Conservation (phyloP, 2,888 invertebrate species). For the Nebria salina region DNA sequence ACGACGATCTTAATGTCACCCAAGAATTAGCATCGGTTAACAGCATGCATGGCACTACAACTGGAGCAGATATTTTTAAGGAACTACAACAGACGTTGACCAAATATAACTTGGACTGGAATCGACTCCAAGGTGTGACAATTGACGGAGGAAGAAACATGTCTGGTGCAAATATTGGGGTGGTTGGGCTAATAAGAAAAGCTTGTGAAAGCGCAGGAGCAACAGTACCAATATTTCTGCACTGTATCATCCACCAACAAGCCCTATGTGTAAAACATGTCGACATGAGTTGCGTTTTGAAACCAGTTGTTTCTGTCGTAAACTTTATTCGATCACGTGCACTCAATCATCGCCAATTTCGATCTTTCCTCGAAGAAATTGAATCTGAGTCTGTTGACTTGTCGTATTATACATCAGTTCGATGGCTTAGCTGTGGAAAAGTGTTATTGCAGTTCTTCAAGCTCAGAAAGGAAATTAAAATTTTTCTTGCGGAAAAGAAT, state of each 20-base stretch:
- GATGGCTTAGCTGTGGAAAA: constrained; percentile 39
- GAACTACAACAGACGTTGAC: constrained; percentile 22
- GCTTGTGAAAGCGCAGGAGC: constrained; percentile 15
- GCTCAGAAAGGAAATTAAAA: constrained; percentile 22
- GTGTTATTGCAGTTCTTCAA: constrained; percentile 26
- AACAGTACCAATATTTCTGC: constrained; percentile 25
- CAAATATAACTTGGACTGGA: constrained; percentile 19
- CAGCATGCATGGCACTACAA: constrained; percentile 43
- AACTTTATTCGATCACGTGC: constrained; percentile 25
- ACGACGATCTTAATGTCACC: constrained; percentile 38
- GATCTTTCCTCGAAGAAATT: constrained; percentile 33
- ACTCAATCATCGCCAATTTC: constrained; percentile 35
- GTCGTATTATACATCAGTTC: constrained; percentile 34
- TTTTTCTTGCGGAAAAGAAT: constrained; percentile 24
- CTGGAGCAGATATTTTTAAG: constrained; percentile 38
- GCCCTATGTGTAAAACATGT: constrained; percentile 31
- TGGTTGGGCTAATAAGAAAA: constrained; percentile 36
- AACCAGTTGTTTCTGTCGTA: constrained; percentile 25
- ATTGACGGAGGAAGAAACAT: constrained; percentile 49
- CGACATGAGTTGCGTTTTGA: constrained; percentile 22
- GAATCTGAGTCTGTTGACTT: constrained; percentile 42
- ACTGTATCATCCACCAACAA: constrained; percentile 45
- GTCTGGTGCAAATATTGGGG: constrained; percentile 48
- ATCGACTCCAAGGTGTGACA: constrained; percentile 41
- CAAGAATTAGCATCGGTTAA: constrained; percentile 44